A percentile compares a stretch with the other conserved stretches of the same genome.
Conservation (phyloP, 2,888 invertebrate genomes). For the Artemia sinica region DNA sequence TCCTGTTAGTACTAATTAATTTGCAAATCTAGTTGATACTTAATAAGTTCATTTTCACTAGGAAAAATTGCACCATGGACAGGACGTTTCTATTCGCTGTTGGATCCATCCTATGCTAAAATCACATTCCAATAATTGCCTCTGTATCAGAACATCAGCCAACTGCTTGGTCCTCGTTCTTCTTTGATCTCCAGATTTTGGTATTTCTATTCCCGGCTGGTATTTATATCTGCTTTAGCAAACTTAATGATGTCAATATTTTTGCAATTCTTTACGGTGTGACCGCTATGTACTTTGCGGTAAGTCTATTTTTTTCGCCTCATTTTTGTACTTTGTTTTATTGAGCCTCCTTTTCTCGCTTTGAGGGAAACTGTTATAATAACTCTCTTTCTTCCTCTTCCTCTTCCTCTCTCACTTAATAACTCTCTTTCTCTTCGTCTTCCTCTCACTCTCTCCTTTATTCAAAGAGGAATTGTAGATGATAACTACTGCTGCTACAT, state of each 20-base stretch:
- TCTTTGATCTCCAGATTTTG: constrained; percentile 87
- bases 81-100: constrained; percentile 82
- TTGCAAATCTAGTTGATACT: background rate
- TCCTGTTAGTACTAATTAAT: constrained; percentile 5
- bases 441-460: no score
- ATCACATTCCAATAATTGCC: constrained; percentile 94
- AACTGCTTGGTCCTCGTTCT: constrained; percentile 95
- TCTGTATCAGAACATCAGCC: constrained; percentile 97
- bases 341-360: no score
- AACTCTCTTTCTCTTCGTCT: no score
- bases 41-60: constrained; percentile 29
- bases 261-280: constrained; percentile 94
- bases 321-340: background rate
- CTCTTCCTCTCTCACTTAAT: no score
- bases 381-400: no score
- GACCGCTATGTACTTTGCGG: constrained; percentile 94
- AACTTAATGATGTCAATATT: constrained; percentile 84
- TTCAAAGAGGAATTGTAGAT: no score
- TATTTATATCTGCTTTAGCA: constrained; percentile 87
- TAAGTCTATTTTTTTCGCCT: constrained; percentile 36
- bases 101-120: constrained; percentile 96
- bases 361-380: no score
- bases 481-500: no score
- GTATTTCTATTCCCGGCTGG: constrained; percentile 93
- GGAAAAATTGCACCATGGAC: constrained; percentile 94